These are phyloP conservation scores for Machaerirhynchus nigripectus DNA, from an alignment of 2,113 vertebrate genomes.

Conservation along the genomic window DNA sequence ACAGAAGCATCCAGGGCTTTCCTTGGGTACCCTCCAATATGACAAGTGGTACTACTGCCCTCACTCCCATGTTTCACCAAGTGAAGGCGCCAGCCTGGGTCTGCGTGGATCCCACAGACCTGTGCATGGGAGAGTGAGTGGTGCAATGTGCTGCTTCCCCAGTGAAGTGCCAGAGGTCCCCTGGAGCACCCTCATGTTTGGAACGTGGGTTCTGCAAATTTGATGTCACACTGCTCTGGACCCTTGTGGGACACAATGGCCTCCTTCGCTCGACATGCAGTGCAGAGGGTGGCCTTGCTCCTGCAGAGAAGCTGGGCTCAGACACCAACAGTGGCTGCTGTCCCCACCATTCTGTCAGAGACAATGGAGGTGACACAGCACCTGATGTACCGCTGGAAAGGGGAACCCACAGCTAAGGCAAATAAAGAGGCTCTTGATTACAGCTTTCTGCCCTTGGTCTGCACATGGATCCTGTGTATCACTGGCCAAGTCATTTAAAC, in stretches of 20 bases:
- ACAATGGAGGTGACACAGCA: rapidly evolving
- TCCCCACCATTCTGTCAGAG: neutral
- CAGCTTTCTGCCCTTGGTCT: neutral
- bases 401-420: neutral
- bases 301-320: neutral
- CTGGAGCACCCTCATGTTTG: neutral
- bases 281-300: neutral
- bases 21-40: neutral
- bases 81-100: neutral
- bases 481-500: neutral
- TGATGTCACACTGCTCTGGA: neutral
- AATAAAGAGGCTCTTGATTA: neutral
- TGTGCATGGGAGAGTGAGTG: rapidly evolving
- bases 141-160: neutral
- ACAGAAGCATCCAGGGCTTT: neutral
- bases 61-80: neutral
- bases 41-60: neutral
- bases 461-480: neutral
- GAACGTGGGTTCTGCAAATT: neutral
- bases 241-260: neutral
- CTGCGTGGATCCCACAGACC: neutral
- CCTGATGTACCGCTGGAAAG: neutral
- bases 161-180: neutral
- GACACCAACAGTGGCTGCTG: neutral
- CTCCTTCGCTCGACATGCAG: rapidly evolving